Evolutionary conservation across 2,888 invertebrate species (phyloP).

Genomic region (Eumacrocentrus americanus): DNA sequence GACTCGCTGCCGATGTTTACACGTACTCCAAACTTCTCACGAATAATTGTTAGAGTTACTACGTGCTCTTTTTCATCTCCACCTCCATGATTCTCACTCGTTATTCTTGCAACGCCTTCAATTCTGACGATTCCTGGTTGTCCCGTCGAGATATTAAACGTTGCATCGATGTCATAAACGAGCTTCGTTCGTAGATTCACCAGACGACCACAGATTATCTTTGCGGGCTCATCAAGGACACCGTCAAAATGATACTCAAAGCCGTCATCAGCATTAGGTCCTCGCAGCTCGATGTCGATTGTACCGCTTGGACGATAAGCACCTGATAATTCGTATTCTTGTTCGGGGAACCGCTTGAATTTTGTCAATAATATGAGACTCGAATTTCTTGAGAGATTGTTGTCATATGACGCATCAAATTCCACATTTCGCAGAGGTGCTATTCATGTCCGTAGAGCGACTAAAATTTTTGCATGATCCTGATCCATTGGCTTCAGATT

Average conservation of each 20-base stretch:
- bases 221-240: slow-evolving; percentile 34
- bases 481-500: no score
- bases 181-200: slow-evolving; percentile 33
- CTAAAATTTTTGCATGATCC: slow-evolving; percentile 45
- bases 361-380: slow-evolving; percentile 37
- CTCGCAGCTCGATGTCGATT: slow-evolving; percentile 41
- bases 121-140: slow-evolving; percentile 15
- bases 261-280: slow-evolving; percentile 40
- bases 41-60: slow-evolving; percentile 38
- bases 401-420: slow-evolving; percentile 45
- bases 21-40: slow-evolving; percentile 39
- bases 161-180: slow-evolving; percentile 33
- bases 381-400: slow-evolving; percentile 40
- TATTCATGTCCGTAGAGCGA: slow-evolving; percentile 58
- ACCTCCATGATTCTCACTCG: slow-evolving; percentile 1
- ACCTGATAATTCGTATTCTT: slow-evolving; percentile 43
- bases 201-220: slow-evolving; percentile 45
- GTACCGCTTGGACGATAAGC: slow-evolving; percentile 35
- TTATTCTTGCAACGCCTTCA: slow-evolving; percentile 12
- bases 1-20: slow-evolving; percentile 29
- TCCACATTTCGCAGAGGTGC: slow-evolving; percentile 53
- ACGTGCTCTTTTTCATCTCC: slow-evolving; percentile 2
- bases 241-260: slow-evolving; percentile 42
- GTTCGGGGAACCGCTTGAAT: slow-evolving; percentile 41
- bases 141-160: slow-evolving; percentile 22